Evolutionary conservation across 92 coral and sea anemone species (phyloP).

Genomic region (Porites evermanni): DNA sequence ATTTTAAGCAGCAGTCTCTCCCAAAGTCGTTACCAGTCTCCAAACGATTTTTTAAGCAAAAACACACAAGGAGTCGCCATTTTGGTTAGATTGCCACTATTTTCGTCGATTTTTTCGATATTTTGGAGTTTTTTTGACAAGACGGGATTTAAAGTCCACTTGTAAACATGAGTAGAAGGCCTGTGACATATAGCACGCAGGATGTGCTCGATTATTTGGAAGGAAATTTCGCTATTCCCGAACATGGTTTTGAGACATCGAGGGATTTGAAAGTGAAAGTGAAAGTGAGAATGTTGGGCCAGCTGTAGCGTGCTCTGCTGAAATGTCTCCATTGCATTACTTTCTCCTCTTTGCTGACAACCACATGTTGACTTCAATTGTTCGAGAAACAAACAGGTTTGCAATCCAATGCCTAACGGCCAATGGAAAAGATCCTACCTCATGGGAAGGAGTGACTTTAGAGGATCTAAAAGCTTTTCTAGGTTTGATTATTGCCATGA

Average conservation of each 20-base stretch:
- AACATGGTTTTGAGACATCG: slow-evolving; percentile 14
- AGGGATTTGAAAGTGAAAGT: slow-evolving; percentile 3
- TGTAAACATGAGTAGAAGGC: background rate
- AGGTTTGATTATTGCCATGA: slow-evolving; percentile 4
- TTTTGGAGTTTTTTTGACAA: background rate
- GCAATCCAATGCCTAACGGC: background rate
- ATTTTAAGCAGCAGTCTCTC: too few species aligned
- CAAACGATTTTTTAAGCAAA: background rate
- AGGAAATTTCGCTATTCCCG: slow-evolving; percentile 6
- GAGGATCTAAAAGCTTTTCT: background rate
- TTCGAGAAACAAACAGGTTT: slow-evolving; percentile 22
- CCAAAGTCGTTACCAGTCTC: background rate
- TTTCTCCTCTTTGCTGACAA: slow-evolving; percentile 30
- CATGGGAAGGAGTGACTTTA: background rate
- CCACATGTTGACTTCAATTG: slow-evolving; percentile 19
- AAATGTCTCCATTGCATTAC: slow-evolving; percentile 7
- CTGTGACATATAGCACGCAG: background rate
- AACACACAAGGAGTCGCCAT: slow-evolving; percentile 3
- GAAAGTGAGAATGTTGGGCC: background rate
- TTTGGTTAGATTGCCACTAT: background rate
- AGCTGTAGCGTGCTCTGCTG: slow-evolving; percentile 17
- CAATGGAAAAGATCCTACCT: background rate
- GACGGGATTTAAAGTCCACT: slow-evolving; percentile 1
- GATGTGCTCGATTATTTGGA: background rate
- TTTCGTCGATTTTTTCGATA: too few species aligned